Evolutionary conservation across 2,797 vertebrate genomes (phyloP).

Genomic region (Takifugu ocellatus): DNA sequence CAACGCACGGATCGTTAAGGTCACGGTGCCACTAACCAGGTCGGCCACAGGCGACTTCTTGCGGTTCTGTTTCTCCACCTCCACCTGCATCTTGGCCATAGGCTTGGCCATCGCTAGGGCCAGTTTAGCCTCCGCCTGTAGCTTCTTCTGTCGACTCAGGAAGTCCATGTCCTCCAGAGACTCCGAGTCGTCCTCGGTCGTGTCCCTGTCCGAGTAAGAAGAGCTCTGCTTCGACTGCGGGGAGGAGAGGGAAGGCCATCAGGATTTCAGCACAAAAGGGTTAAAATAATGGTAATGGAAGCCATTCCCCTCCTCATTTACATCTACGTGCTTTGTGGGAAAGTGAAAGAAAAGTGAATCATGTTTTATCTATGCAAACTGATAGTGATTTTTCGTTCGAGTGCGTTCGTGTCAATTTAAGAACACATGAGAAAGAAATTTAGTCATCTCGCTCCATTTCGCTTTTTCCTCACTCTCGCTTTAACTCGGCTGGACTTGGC

Average conservation of each 20-base stretch:
- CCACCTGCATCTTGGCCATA: constrained; percentile 99
- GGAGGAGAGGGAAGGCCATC: background rate
- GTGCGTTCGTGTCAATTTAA: background rate
- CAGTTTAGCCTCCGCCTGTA: constrained; percentile 96
- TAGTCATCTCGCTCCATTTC: too few species aligned
- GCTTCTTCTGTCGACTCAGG: constrained; percentile 93
- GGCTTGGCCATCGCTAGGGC: constrained; percentile 97
- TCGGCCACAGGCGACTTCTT: constrained; percentile 98
- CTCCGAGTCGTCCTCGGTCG: constrained; percentile 95
- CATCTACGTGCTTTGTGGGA: too few species aligned
- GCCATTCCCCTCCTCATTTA: too few species aligned
- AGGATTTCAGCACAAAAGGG: constrained; percentile 3
- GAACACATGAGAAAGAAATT: too few species aligned
- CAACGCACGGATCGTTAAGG: background rate
- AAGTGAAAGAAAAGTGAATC: too few species aligned
- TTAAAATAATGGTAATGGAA: constrained; percentile 3
- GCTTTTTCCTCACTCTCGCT: background rate
- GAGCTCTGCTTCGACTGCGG: constrained; percentile 97
- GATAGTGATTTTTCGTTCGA: too few species aligned
- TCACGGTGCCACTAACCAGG: constrained; percentile 78
- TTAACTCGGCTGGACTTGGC: background rate
- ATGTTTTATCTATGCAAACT: too few species aligned
- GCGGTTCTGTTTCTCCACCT: constrained; percentile 98
- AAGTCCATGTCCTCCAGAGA: constrained; percentile 98
- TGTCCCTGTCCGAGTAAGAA: constrained; percentile 97